Evolutionary conservation across 2,888 invertebrate genomes (phyloP).

Genomic region (Allygus modestus): DNA sequence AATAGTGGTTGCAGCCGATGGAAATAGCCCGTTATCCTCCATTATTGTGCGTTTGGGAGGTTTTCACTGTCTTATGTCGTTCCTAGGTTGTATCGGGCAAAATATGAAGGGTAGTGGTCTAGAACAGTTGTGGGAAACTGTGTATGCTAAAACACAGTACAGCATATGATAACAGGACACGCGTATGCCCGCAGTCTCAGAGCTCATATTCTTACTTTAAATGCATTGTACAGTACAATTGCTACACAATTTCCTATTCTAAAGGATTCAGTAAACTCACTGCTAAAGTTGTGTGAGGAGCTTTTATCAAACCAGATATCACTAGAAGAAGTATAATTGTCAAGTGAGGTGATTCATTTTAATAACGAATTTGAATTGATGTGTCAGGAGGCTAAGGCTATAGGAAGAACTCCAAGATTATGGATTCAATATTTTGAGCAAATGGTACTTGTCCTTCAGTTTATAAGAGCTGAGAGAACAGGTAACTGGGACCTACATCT

Average conservation of each 20-base stretch:
- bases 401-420: constrained; percentile 8
- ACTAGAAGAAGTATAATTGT: background rate
- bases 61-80: constrained; percentile 6
- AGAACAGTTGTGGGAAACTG: constrained; percentile 20
- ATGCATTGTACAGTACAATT: background rate
- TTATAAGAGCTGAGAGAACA: constrained; percentile 18
- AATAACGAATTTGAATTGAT: background rate
- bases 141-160: constrained; percentile 5
- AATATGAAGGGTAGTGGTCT: constrained; percentile 24
- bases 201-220: background rate
- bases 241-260: background rate
- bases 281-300: background rate
- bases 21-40: background rate
- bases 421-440: constrained; percentile 7
- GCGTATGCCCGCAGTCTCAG: background rate
- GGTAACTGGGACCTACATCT: background rate
- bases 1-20: background rate
- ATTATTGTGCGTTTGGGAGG: constrained; percentile 13
- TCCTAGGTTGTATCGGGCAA: background rate
- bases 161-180: constrained; percentile 20
- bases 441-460: background rate
- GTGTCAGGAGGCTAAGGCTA: background rate
- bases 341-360: no score
- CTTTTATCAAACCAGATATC: background rate
- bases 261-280: constrained; percentile 1